These are phyloP conservation scores for Polyommatus iphigenia DNA, from an alignment of 2,888 invertebrate genomes.

Conservation along the genomic window DNA sequence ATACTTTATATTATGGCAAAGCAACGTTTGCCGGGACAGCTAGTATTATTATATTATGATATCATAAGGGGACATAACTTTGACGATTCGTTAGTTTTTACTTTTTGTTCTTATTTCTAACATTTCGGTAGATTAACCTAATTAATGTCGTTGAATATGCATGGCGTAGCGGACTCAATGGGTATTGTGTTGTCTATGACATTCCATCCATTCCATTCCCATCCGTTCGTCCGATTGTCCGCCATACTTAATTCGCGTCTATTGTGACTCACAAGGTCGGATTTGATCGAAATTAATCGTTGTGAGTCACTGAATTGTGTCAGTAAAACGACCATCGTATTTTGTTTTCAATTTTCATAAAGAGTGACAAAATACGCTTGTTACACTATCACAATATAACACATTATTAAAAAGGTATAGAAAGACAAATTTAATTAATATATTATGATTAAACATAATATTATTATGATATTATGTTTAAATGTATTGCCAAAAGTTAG, in stretches of 20 bases:
- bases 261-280: slow-evolving; percentile 34
- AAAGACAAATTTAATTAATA: no score
- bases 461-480: no score
- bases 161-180: slow-evolving; percentile 52
- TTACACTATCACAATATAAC: no score
- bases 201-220: slow-evolving; percentile 65
- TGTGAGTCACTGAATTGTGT: background rate
- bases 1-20: no score
- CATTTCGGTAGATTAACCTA: slow-evolving; percentile 16
- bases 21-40: no score
- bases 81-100: background rate
- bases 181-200: slow-evolving; percentile 64
- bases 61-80: no score
- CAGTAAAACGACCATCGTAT: background rate
- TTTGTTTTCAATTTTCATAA: background rate
- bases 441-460: no score
- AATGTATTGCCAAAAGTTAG: no score
- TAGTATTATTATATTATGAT: no score
- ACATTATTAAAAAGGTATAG: no score
- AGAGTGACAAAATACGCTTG: background rate
- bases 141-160: slow-evolving; percentile 51
- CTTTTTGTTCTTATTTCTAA: background rate
- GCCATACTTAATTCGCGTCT: slow-evolving; percentile 36
- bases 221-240: slow-evolving; percentile 55
- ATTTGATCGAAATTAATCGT: slow-evolving; percentile 26